Percentiles rank a stretch among this genome's conserved stretches.
Conservation (phyloP, 2,113 vertebrate species). For the Thunnus maccoyii region DNA sequence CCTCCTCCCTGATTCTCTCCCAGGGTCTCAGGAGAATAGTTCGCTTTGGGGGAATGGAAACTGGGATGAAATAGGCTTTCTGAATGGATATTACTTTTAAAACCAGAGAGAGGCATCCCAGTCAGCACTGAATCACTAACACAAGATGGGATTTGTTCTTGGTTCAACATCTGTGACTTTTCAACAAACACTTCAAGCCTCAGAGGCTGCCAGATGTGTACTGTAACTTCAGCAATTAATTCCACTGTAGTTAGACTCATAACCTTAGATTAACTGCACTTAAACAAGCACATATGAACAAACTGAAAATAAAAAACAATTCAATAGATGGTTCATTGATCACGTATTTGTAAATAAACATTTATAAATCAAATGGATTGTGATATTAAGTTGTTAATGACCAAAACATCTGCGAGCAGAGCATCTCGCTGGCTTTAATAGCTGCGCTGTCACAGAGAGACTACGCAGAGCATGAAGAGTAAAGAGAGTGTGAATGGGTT, state of each 20-base stretch:
- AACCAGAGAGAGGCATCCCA: neutral
- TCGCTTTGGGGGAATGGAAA: constrained; percentile 26
- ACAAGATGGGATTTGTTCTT: constrained; percentile 30
- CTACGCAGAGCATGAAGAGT: constrained; percentile 44
- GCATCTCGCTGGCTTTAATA: constrained; percentile 11
- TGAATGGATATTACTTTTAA: constrained; percentile 20
- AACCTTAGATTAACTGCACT: neutral
- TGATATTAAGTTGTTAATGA: constrained; percentile 8
- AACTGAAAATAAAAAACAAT: constrained; percentile 22
- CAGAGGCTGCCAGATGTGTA: constrained; percentile 74
- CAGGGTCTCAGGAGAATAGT: constrained; percentile 20
- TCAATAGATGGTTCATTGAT: neutral
- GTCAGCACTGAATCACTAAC: constrained; percentile 29
- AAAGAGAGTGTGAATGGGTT: constrained; percentile 53
- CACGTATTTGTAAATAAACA: constrained; percentile 7
- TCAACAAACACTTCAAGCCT: constrained; percentile 59
- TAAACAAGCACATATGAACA: constrained; percentile 9
- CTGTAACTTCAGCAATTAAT: constrained; percentile 59
- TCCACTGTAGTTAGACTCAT: constrained; percentile 42
- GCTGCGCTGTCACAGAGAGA: constrained; percentile 45
- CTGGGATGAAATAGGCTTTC: constrained; percentile 19
- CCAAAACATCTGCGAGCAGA: constrained; percentile 34
- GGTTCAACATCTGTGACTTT: constrained; percentile 73
- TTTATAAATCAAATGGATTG: constrained; percentile 11
- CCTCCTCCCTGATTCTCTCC: constrained; percentile 35